These are phyloP conservation scores for Loris lydekkerianus DNA, from an alignment of 2,797 vertebrate species.

Conservation along the genomic window DNA sequence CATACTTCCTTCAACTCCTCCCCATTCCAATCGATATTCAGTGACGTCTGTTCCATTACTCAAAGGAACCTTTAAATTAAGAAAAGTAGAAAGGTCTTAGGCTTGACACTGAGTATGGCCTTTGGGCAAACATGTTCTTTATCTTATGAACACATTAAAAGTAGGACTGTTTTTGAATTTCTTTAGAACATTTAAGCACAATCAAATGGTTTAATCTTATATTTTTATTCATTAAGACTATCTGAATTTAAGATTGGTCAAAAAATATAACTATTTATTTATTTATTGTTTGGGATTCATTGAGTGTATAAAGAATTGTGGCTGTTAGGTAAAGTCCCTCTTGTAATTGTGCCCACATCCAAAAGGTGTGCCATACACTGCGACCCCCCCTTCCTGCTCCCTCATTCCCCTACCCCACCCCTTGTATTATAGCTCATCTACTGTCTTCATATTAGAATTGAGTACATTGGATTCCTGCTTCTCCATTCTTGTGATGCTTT, in stretches of 20 bases:
- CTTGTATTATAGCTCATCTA: no score
- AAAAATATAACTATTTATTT: constrained; percentile 42
- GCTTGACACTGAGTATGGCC: neutral
- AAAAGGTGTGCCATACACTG: no score
- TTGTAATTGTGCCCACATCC: no score
- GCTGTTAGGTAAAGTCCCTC: no score
- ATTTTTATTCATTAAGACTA: constrained; percentile 69
- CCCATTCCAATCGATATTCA: constrained; percentile 97
- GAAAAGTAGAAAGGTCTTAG: constrained; percentile 64
- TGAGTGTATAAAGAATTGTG: no score
- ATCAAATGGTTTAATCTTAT: constrained; percentile 30
- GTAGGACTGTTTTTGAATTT: constrained; percentile 46
- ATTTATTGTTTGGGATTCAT: no score
- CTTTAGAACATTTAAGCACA: constrained; percentile 68
- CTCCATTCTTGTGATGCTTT: no score
- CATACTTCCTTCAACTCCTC: constrained; percentile 96
- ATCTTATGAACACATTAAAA: constrained; percentile 42
- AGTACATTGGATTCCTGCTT: no score
- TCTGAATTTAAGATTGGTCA: constrained; percentile 49
- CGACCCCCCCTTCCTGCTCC: no score
- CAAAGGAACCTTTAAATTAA: constrained; percentile 90
- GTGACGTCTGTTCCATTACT: constrained; percentile 95
- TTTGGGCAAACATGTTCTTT: constrained; percentile 55
- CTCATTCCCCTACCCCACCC: no score
- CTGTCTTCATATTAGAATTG: no score